Evolutionary conservation across 1,140 invertebrate genomes (phyloP).

Genomic region (Zaprionus camerounensis): DNA sequence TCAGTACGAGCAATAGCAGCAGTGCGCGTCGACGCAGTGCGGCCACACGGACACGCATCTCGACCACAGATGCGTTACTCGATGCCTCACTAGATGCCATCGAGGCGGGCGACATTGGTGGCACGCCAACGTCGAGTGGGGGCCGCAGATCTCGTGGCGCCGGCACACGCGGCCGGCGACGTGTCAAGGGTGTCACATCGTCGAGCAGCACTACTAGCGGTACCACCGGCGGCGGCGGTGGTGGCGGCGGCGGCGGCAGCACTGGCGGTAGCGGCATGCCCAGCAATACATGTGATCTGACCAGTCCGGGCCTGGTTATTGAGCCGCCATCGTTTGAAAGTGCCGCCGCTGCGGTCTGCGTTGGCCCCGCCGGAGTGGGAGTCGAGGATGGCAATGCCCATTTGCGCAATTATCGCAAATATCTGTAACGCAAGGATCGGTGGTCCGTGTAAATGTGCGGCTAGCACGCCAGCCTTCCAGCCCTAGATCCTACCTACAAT

Average conservation of each 20-base stretch:
- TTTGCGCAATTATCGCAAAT: conserved; percentile 83
- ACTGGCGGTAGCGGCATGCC: conserved; percentile 30
- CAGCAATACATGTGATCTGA: conserved; percentile 64
- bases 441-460: conserved; percentile 21
- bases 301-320: conserved; percentile 67
- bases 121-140: conserved; percentile 50
- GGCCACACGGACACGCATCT: conserved; percentile 58
- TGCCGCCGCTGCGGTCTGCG: conserved; percentile 78
- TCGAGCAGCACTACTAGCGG: conserved; percentile 5
- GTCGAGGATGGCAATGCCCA: conserved; percentile 73
- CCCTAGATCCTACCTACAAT: conserved; percentile 11
- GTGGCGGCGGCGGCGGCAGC: conserved; percentile 7
- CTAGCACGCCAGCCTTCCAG: conserved; percentile 14
- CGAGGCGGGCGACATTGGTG: conserved; percentile 59
- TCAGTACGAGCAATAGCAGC: conserved; percentile 31
- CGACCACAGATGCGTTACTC: conserved; percentile 64
- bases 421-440: conserved; percentile 76
- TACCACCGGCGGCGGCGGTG: conserved; percentile 11
- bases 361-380: conserved; percentile 50
- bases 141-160: conserved; percentile 61
- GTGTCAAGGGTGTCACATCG: conserved; percentile 45
- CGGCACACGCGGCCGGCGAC: conserved; percentile 74
- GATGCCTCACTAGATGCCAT: conserved; percentile 77
- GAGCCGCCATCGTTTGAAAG: conserved; percentile 83
- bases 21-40: conserved; percentile 61